These are phyloP conservation scores for Pachypanchax playfairii DNA, from an alignment of 2,113 vertebrate species.

Conservation along the genomic window DNA sequence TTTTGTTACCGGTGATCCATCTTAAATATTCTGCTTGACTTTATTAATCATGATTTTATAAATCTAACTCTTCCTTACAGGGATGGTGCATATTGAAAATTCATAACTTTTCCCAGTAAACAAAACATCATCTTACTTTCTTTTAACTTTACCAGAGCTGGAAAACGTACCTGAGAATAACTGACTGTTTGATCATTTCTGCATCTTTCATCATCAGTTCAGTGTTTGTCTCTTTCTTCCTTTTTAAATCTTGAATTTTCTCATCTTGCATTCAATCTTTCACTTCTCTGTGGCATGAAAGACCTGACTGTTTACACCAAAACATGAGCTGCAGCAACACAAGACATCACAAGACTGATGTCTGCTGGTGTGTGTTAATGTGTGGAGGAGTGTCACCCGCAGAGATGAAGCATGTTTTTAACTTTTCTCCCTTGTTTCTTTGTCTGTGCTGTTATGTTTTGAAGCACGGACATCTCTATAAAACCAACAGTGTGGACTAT, in stretches of 20 bases:
- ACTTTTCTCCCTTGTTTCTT: not conserved
- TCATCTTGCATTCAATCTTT: conserved; percentile 34
- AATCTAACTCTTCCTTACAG: too few relatives aligned
- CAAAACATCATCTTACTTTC: too few relatives aligned
- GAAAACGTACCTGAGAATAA: too few relatives aligned
- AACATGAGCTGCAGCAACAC: conserved; percentile 60
- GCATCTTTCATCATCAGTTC: too few relatives aligned
- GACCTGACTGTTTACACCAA: conserved; percentile 64
- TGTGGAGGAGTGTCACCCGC: conserved; percentile 19
- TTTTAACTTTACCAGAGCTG: too few relatives aligned
- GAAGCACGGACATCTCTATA: conserved; percentile 68
- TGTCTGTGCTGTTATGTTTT: not conserved
- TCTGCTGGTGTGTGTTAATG: conserved; percentile 43
- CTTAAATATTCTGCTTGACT: too few relatives aligned
- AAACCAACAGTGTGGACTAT: conserved; percentile 50
- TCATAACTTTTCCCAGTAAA: too few relatives aligned
- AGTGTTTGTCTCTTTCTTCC: not conserved
- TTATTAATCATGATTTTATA: too few relatives aligned
- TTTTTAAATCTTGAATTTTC: conserved; percentile 1
- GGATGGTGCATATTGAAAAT: too few relatives aligned
- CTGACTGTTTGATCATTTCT: not conserved
- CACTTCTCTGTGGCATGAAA: conserved; percentile 55
- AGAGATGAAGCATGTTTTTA: conserved; percentile 1
- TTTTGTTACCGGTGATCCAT: too few relatives aligned
- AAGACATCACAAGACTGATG: conserved; percentile 70